Conservation (phyloP, 2,113 vertebrate species). For the Arenaria interpres region DNA sequence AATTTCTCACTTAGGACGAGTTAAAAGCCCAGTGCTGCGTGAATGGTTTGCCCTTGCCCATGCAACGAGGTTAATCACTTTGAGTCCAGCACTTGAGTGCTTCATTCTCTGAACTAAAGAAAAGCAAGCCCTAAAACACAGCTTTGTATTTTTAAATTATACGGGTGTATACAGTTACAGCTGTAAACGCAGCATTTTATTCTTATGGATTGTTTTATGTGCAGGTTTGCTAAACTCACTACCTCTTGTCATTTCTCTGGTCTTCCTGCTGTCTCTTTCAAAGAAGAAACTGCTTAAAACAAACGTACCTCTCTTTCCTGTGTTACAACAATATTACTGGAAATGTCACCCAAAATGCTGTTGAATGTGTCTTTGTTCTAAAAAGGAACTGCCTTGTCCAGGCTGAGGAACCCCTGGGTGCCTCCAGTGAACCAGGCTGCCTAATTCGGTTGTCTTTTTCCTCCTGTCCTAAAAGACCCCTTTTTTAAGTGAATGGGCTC, state of each 20-base stretch:
- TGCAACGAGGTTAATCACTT: neutral
- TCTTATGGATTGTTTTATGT: constrained; percentile 41
- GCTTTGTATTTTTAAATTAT: constrained; percentile 40
- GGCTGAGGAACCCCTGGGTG: neutral
- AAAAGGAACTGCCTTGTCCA: neutral
- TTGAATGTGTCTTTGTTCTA: neutral
- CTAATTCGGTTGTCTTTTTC: neutral
- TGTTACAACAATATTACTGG: neutral
- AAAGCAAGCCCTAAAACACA: neutral
- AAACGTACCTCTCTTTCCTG: neutral
- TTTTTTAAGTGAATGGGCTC: neutral
- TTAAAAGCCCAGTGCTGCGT: neutral
- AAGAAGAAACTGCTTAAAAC: neutral
- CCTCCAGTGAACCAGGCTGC: neutral
- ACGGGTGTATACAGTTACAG: neutral
- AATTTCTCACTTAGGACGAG: neutral
- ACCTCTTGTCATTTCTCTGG: constrained; percentile 37
- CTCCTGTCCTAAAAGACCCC: neutral
- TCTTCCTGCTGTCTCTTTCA: constrained; percentile 10
- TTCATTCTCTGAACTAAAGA: constrained; percentile 4
- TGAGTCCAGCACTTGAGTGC: neutral
- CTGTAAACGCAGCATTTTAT: constrained; percentile 53
- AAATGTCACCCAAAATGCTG: neutral
- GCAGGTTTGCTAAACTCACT: constrained; percentile 45
- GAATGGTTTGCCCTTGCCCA: neutral